Evolutionary conservation across 2,113 vertebrate genomes (phyloP), one percentile per base, ranked within the genome.

Genomic region (Pteropus alecto): DNA sequence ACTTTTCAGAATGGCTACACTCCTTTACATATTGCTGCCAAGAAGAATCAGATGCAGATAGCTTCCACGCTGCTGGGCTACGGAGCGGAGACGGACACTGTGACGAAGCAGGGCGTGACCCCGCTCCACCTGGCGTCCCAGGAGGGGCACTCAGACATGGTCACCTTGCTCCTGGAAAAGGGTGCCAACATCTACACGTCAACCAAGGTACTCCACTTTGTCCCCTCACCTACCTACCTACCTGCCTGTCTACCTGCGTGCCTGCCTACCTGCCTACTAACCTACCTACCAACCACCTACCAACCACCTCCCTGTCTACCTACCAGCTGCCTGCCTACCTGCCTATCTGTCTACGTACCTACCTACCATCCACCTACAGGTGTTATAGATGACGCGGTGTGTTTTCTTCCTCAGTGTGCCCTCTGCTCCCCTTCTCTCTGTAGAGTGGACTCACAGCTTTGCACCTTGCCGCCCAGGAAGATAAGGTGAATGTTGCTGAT

Each of bases 1-100:
- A 12, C 46, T 46, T 12, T 12, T 46, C 12, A 46, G 46, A 46
- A 46, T 46, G 99, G 99, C 58, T 99, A 99, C 93, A 99, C 99
- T 0, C 99, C 99, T 41, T 98, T 99, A 97, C 81, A 99, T 98
- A 95, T 99, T 7, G 99, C 99, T 56, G 99, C 99, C 71, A 99
- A 99, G 98, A 99, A 99, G 98, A 99, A 99, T 95, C 99, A 99
- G 98, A 99, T 99, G 99, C 99, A 99, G 81, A 99, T 99, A 15
- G 99, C 99, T 41, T 99, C 98, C 35, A 99, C 99, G 6, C 98
- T 99, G 4, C 98, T 99, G 96, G 99, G 98, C 97, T 99, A 99
- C 0, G 99, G 99, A 6, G 99, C 99, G 0, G 99, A 99, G 96
- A 99, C 99, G 87, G 99, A 99, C 98, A 99, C 99, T 89, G 97